Evolutionary conservation across 2,888 invertebrate species (phyloP).

Genomic region (Ligdia adustata): DNA sequence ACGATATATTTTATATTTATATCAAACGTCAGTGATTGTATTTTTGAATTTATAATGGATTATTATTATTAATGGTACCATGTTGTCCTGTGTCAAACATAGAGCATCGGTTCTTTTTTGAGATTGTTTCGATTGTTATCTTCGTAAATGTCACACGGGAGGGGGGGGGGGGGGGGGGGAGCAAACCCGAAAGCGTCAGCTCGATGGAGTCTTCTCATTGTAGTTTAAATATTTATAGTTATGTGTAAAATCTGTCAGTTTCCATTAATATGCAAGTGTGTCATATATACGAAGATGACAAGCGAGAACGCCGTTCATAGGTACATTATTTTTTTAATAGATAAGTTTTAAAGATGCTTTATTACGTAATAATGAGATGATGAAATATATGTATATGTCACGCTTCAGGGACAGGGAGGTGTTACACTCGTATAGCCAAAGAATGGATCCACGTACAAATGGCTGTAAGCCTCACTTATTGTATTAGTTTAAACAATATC

Average conservation of each 20-base stretch:
- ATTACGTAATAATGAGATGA: conserved; percentile 45
- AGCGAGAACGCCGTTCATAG: conserved; percentile 27
- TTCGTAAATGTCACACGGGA: conserved; percentile 36
- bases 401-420: conserved; percentile 75
- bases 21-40: conserved; percentile 37
- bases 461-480: conserved; percentile 65
- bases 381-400: conserved; percentile 52
- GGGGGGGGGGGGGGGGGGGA: no score
- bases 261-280: no score
- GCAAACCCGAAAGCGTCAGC: no score
- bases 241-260: no score
- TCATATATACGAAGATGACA: conserved; percentile 25
- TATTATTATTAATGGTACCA: no score
- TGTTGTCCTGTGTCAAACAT: conserved; percentile 64
- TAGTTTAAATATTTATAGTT: no score
- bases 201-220: no score
- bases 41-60: conserved; percentile 33
- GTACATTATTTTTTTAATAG: conserved; percentile 40
- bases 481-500: conserved; percentile 49
- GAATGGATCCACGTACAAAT: conserved; percentile 68
- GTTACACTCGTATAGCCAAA: conserved; percentile 72
- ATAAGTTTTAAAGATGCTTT: conserved; percentile 56
- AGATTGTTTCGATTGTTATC: conserved; percentile 42
- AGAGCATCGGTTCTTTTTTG: conserved; percentile 49
- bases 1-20: conserved; percentile 45